Evolutionary conservation across 2,888 invertebrate genomes (phyloP), one percentile per base, ranked within the genome.

Genomic region (Ochropleura plecta): DNA sequence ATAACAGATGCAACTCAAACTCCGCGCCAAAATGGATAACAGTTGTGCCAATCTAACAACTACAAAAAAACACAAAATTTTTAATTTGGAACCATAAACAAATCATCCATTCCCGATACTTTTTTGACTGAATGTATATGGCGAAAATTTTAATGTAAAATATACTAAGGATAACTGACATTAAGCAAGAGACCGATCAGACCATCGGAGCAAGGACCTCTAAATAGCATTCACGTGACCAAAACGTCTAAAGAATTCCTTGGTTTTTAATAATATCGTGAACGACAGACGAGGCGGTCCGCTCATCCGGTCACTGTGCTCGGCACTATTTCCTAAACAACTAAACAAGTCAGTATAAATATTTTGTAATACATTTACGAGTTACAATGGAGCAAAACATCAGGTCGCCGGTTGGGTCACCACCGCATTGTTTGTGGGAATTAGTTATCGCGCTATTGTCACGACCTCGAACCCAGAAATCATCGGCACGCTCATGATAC

Each of bases 341-440:
- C 86, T 83, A 90, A 90, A 91, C 90, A 90, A 81, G 76, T 69
- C 74, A 85, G 84, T 88, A 86, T 91, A 91, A 92, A 92, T 91
- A 92, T 92, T 92, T 91, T 89, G 91, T 90, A 91, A 91, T 89
- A 87, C 88, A 88, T 90, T 89, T 88, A 89, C 87, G 87, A 85
- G 88, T 79, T 82, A 92, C 93, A 92, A 93, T 92, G 88, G 89
- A 84, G 88, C 88, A 87, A 88, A 89, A 91, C 89, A 89, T 89
- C 88, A 88, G 90, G 89, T 85, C 74, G 75, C 48, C 73, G 69
- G 87, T 90, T 90, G 89, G 91, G 91, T 90, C 91, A 91, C 81
- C 91, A 91, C 81, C 84, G 88, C 89, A 91, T 92, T 92, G 92
- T 92, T 92, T 88, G 88, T 67, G 74, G 76, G 75, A 86, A 80